Evolutionary conservation across 2,797 vertebrate genomes (phyloP), one percentile per base, ranked within the genome.

Genomic region (Coregonus suidteri): DNA sequence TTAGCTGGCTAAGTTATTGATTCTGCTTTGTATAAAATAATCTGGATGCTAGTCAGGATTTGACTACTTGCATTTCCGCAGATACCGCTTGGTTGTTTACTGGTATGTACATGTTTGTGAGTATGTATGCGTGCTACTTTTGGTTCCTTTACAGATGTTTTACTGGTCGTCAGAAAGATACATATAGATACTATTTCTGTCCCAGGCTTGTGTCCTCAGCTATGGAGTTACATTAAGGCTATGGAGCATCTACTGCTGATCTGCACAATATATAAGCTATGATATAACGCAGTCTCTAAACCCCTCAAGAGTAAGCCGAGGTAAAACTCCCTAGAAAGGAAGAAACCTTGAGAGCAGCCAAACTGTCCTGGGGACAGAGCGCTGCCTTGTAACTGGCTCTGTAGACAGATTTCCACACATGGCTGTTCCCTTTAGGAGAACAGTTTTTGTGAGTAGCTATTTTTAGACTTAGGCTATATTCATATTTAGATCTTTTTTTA

Each of bases 61-160:
- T 83, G 80, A 89, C 86, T 87, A 91, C 89, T 84, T 85, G 88
- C 83, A 64, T 79, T 53, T 75, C 83, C 75, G 83, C 85, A 86
- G 88, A 35, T 16, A 68, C 31, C 15, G 81, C 81, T 87, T 79
- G 79, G 82, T 82, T 86, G 84, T 93, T 90, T 91, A 89, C 82
- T 78, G 82, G 89, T 81, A 89, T 87, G 89, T 92, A 93, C 92
- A 92, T 93, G 88, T 93, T 92, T 93, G 92, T 83, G 85, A 81
- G 86, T 37, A 7, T 74, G 71, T 86, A 91, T 88, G 87, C 83
- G 86, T 88, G 88, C 83, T 88, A 15, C 15, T 30, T 41, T 41
- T 41, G 37, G 6, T 41, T 37, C 18, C 14, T 56, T 15, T 56
- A 56, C 53, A 18, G 53, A 15, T 56, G 14, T 56, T 56, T 15